These are phyloP conservation scores for Aplidium turbinatum DNA, from an alignment of 23 tunicate genomes.

Conservation along the genomic window DNA sequence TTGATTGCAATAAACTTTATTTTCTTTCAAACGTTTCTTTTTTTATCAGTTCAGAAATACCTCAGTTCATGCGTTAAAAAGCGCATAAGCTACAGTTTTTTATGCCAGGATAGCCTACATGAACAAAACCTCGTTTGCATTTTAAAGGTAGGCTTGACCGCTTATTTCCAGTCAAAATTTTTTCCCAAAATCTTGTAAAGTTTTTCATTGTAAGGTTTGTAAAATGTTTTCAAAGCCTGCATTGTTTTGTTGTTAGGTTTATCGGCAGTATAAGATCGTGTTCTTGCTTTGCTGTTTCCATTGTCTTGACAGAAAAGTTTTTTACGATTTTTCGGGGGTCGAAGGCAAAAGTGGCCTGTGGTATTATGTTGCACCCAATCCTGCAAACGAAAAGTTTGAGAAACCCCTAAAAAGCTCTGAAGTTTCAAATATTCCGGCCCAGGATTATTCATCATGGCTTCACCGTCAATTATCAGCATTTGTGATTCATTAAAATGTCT, in stretches of 20 bases:
- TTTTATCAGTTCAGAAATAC: too few relatives aligned
- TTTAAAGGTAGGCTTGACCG: background rate
- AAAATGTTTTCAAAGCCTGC: background rate
- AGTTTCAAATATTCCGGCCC: slow-evolving; percentile 25
- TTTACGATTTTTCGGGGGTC: background rate
- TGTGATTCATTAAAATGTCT: slow-evolving; percentile 10
- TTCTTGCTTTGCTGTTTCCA: slow-evolving; percentile 4
- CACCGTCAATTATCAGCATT: slow-evolving; percentile 11
- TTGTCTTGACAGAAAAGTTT: slow-evolving; percentile 1
- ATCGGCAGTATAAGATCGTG: background rate
- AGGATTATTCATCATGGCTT: slow-evolving; percentile 19
- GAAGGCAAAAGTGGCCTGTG: slow-evolving; percentile 26
- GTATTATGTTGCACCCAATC: slow-evolving; percentile 14
- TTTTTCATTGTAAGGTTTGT: slow-evolving; percentile 22
- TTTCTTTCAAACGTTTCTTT: too few relatives aligned
- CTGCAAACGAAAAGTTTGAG: background rate
- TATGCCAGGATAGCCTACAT: too few relatives aligned
- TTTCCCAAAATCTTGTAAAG: background rate
- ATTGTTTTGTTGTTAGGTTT: background rate
- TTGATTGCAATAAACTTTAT: too few relatives aligned
- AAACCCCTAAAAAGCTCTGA: slow-evolving; percentile 14
- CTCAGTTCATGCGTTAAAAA: too few relatives aligned
- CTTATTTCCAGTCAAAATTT: slow-evolving; percentile 6
- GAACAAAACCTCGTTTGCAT: too few relatives aligned
- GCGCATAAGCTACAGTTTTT: too few relatives aligned